Percentiles rank a stretch among this genome's conserved stretches.
phyloP scores from a whole-genome alignment of 2,113 vertebrate genomes.

The Pteruthius melanotis region DNA sequence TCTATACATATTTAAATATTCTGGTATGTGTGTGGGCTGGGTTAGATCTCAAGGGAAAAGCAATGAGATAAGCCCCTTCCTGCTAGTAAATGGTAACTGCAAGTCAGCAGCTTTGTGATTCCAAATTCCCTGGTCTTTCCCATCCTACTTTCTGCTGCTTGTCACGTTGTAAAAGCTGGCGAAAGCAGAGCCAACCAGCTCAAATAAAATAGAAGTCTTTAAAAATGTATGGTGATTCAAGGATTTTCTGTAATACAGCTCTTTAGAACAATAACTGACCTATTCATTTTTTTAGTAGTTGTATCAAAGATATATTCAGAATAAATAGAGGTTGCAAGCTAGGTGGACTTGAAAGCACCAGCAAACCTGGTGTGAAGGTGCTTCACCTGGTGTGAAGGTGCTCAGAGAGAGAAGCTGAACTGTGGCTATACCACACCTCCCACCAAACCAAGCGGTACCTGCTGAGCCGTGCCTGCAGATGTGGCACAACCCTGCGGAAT shows the following conservation, averaged over 20 bases:
- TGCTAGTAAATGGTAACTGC: background rate
- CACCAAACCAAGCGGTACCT: accelerated
- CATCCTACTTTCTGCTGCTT: background rate
- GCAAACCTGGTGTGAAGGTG: no score
- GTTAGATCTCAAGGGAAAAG: background rate
- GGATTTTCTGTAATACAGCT: background rate
- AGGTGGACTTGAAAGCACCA: background rate
- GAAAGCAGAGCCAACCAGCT: background rate
- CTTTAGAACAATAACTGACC: background rate
- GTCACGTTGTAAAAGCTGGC: background rate
- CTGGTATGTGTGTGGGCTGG: background rate
- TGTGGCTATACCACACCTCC: background rate
- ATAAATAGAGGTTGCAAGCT: background rate
- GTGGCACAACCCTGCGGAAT: accelerated
- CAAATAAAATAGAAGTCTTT: background rate
- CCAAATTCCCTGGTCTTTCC: background rate
- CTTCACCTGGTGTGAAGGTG: no score
- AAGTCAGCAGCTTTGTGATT: constrained; percentile 3
- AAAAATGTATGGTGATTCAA: background rate
- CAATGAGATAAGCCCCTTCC: background rate
- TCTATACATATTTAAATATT: background rate
- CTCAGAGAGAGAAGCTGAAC: background rate
- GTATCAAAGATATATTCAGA: background rate
- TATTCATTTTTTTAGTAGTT: background rate
- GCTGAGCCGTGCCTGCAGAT: background rate